A percentile compares a stretch with the other conserved stretches of the same genome.
phyloP scores from a whole-genome alignment of 53 echinoderm and acorn worm genomes.

The Patiria pectinifera region DNA sequence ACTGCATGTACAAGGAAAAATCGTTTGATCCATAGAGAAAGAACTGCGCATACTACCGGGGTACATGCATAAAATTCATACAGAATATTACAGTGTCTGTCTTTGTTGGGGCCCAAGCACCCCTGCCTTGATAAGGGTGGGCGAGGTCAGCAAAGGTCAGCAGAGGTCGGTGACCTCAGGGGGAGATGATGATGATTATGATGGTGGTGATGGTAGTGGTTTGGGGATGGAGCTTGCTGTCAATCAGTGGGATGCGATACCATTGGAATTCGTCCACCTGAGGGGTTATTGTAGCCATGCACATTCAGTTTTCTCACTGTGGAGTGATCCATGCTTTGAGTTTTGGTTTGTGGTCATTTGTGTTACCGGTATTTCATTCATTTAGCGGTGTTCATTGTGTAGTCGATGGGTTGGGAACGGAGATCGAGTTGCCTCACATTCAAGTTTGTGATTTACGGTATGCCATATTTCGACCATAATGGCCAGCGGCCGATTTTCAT shows the following conservation, averaged over 20 bases:
- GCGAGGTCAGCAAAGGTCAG: constrained; percentile 30
- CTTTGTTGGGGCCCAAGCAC: neutral
- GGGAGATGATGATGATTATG: neutral
- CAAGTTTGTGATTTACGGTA: no score
- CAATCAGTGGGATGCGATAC: constrained; percentile 1
- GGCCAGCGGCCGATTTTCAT: no score
- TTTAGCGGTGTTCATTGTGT: neutral
- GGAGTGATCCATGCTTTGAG: neutral
- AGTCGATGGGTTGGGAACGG: no score
- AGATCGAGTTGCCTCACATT: no score
- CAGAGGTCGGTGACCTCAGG: constrained; percentile 4
- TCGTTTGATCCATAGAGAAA: no score
- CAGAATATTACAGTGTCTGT: constrained; percentile 13
- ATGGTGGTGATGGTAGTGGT: neutral
- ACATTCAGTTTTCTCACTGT: neutral
- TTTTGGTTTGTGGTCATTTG: neutral
- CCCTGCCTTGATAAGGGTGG: constrained; percentile 21
- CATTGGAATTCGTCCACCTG: neutral
- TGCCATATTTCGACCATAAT: no score
- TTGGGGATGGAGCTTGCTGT: neutral
- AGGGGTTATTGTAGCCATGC: neutral
- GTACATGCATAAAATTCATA: neutral
- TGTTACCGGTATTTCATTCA: neutral
- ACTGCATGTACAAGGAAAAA: no score
- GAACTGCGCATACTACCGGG: no score